phyloP scores from a whole-genome alignment of 2,797 vertebrate genomes.

The Gouania willdenowi region DNA sequence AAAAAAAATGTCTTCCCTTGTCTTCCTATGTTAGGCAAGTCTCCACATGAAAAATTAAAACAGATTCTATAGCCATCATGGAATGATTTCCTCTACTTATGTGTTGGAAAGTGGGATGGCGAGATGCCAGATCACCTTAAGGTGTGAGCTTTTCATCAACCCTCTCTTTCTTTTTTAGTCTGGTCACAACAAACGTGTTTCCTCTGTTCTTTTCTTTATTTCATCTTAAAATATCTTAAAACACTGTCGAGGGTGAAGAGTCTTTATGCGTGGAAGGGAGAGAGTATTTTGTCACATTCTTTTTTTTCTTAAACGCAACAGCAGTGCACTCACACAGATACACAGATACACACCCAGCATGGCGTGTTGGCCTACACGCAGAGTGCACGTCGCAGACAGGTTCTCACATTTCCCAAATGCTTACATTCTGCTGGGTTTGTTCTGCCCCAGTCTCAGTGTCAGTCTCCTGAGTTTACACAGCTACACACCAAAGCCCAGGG shows the following conservation, averaged over 20 bases:
- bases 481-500: conserved; percentile 26
- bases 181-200: conserved; percentile 1
- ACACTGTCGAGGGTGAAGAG: no score
- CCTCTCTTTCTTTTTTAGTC: background rate
- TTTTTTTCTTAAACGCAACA: background rate
- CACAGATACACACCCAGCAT: conserved; percentile 27
- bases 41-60: conserved; percentile 13
- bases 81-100: conserved; percentile 3
- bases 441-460: conserved; percentile 36
- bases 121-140: conserved; percentile 29
- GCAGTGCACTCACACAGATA: conserved; percentile 2
- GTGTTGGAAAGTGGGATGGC: conserved; percentile 14
- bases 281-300: conserved; percentile 7
- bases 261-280: no score
- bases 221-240: no score
- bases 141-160: conserved; percentile 7
- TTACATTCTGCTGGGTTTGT: conserved; percentile 67
- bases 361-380: conserved; percentile 37
- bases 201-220: background rate
- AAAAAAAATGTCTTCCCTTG: conserved; percentile 4
- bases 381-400: conserved; percentile 50
- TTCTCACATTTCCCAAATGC: conserved; percentile 70
- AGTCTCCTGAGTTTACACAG: conserved; percentile 61
- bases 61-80: conserved; percentile 5
- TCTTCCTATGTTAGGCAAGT: conserved; percentile 1